Percentiles rank a stretch among this genome's conserved stretches.
These are phyloP conservation scores for Dermatophagoides farinae DNA, from an alignment of 1,140 invertebrate species.

Conservation along the genomic window DNA sequence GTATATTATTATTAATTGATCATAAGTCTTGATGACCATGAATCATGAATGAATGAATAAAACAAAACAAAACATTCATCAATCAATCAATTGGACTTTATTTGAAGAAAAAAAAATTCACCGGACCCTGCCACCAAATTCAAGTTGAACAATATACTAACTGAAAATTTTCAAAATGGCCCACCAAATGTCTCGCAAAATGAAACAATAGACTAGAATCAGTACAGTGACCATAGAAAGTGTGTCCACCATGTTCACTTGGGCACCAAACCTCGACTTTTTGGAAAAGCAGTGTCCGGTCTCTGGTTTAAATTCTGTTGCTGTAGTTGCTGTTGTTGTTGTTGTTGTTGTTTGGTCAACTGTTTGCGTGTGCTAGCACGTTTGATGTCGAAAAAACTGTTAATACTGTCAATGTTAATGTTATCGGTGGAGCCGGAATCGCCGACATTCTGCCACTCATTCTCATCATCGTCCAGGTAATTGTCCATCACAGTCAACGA, in stretches of 20 bases:
- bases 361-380: not conserved
- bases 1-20: too few relatives aligned
- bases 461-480: not conserved
- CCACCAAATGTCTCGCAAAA: too few relatives aligned
- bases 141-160: too few relatives aligned
- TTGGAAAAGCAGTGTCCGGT: conserved; percentile 8
- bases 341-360: not conserved
- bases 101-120: too few relatives aligned
- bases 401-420: not conserved
- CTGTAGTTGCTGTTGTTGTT: not conserved
- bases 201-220: too few relatives aligned
- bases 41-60: too few relatives aligned
- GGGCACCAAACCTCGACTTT: conserved; percentile 5
- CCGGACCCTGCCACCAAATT: too few relatives aligned
- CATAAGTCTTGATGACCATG: too few relatives aligned
- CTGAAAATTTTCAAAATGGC: too few relatives aligned
- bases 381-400: conserved; percentile 2
- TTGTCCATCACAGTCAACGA: conserved; percentile 9
- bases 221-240: too few relatives aligned
- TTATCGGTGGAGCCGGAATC: not conserved
- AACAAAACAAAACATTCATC: too few relatives aligned
- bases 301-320: not conserved
- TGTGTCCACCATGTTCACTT: not conserved
- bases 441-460: not conserved
- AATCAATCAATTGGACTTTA: too few relatives aligned